Evolutionary conservation across 2,888 invertebrate species (phyloP).

Genomic region (Acholoe squamosa): DNA sequence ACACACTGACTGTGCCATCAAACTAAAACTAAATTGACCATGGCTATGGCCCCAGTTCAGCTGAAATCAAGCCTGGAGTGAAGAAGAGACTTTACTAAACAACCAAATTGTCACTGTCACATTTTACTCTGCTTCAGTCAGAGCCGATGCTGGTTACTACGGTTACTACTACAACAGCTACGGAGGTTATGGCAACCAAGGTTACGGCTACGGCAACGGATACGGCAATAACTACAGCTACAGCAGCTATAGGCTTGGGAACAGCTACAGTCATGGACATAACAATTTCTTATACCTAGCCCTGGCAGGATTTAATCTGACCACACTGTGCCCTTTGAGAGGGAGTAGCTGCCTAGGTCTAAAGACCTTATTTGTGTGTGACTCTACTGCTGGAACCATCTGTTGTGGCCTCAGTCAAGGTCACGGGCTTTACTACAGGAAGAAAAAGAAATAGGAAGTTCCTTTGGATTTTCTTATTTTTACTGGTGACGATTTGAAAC

Average conservation of each 20-base stretch:
- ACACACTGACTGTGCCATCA: background rate
- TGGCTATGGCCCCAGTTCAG: too few relatives aligned
- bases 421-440: background rate
- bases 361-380: slow-evolving; percentile 4
- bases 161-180: background rate
- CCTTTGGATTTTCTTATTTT: background rate
- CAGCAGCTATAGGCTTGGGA: background rate
- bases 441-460: background rate
- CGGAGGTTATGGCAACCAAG: background rate
- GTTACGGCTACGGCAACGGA: background rate
- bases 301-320: background rate
- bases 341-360: background rate
- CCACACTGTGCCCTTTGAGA: background rate
- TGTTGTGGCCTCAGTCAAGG: slow-evolving; percentile 7
- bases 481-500: background rate
- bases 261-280: background rate
- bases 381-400: background rate
- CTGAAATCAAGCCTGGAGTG: background rate
- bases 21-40: background rate
- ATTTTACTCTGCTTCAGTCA: slow-evolving; percentile 21
- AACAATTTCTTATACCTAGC: background rate
- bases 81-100: background rate
- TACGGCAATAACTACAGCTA: background rate
- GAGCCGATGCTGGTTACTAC: slow-evolving; percentile 14
- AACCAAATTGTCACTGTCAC: background rate